Base-by-base conservation (phyloP, 2,113 vertebrate genomes). In the Dasyurus viverrinus region DNA sequence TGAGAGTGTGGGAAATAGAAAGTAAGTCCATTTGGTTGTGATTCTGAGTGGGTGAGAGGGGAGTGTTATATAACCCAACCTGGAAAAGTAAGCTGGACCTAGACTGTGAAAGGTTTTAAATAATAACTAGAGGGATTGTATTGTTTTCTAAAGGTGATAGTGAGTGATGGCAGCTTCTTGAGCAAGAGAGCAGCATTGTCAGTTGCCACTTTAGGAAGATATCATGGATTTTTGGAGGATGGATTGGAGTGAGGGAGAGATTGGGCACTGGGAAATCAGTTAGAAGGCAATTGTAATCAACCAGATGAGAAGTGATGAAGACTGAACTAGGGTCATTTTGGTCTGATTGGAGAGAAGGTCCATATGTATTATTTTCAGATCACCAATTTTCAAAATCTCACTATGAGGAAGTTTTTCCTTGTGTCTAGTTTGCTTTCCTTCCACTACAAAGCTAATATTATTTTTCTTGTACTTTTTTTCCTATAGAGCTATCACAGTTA, bases 401-500 rank as follows among this genome's bases (percentile, higher is more conserved):
- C 27, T 60, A 3, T 60, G 53, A 68, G 89, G 48, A 90, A 60
- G 2, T 76, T 55, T 90, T 94, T 96, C 50, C 19, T 93, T 91
- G 36, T 2, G 89, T 53, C 91, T 76, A 46, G 50, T 90, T 96
- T 94, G 57, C 93, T 95, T 93, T 95, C 89, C 68, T 89, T 91
- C 11, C 91, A 7, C 42, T 89, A 55, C 0, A 22, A 76, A 89
- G 53, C 96, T 90, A 95, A 96, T 26, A 57, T 92, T 27, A 3
- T 93, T 96, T 97, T 96, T 90, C 14, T 93, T 93, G 24, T 46
- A 60, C n/a, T 91, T 42, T 95, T 95, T 84, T 50, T 50, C 50
- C 89, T 60, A 9, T 91, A 25, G 54, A 93, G n/a, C 90, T 5
- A 84, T 42, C 90, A 92, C 89, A 92, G 92, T 92, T 95, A 48